Base-by-base conservation (phyloP, 2,888 invertebrate genomes). In the Limnephilus auricula region DNA sequence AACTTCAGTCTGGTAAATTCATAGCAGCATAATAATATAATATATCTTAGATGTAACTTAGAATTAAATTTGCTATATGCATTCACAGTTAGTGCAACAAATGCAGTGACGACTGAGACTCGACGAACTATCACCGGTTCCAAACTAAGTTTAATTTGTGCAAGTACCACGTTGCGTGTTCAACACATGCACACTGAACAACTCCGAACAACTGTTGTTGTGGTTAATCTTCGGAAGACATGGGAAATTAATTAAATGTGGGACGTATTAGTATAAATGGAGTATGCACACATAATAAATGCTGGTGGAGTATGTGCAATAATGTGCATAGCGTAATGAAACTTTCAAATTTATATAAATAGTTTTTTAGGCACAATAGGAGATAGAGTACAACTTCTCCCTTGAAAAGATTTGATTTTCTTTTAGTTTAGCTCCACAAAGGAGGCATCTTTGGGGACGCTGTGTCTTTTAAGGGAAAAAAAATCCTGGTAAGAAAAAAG, bases 71-170 rank as follows among this genome's bases (percentile, higher is more conserved):
- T 65, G 50, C 86, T 65, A 65, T 65, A 65, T 65, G 65, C 65
- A 65, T n/a, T 65, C n/a, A n/a, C 25, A 86, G 15, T 65, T 86
- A 9, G 31, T 6, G 45, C 86, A 31, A 32, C 25, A 50, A 86
- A 40, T 85, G 86, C 31, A 32, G 34, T 34, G 82, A 34, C 82
- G 25, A 32, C 82, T 82, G 34, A 25, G 9, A n/a, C 25, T 65
- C 65, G n/a, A 65, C 65, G 45, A 86, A 86, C 86, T 50, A 86
- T 86, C 45, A n/a, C 65, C 65, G 50, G 15, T 82, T 30, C n/a
- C 15, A 31, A 50, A 45, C 45, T 45, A 86, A 45, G 45, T 86
- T 86, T 86, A 86, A 86, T 86, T 50, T 30, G 86, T 31, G 25
- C 86, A 31, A 45, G 31, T 65, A 65, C 13, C 31, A 34, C 37